A percentile compares a stretch with the other conserved stretches of the same genome.
Evolutionary conservation across 2,888 invertebrate genomes (phyloP).

Genomic region (Drosophila niveifrons): DNA sequence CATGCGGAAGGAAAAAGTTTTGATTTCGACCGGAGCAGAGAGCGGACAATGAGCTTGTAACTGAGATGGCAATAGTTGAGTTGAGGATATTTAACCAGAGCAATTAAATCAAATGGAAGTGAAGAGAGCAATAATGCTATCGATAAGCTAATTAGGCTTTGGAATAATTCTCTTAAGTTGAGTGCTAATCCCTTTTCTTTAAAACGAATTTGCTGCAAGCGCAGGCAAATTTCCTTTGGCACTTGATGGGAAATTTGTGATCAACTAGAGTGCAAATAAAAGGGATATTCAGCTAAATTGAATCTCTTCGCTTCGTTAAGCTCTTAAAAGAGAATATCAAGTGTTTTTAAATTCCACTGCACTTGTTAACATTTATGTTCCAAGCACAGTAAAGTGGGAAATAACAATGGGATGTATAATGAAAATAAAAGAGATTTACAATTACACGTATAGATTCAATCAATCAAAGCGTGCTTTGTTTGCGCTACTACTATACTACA

Average conservation of each 20-base stretch:
- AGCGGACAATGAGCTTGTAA: slow-evolving; percentile 20
- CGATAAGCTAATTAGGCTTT: background rate
- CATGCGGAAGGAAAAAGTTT: slow-evolving; percentile 46
- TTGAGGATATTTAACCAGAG: background rate
- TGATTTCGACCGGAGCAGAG: slow-evolving; percentile 32
- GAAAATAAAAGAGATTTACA: background rate
- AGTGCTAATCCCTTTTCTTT: background rate
- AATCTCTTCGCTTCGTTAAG: background rate
- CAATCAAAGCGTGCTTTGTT: slow-evolving; percentile 7
- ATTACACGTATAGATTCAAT: slow-evolving; percentile 10
- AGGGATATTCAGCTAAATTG: background rate
- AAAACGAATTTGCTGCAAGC: no score
- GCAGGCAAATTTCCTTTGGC: background rate
- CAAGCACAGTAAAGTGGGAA: background rate
- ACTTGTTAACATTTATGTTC: background rate
- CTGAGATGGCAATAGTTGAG: background rate
- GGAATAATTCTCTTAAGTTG: background rate
- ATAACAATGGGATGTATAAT: background rate
- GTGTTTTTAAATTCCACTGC: background rate
- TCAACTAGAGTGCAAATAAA: background rate
- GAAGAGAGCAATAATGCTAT: background rate
- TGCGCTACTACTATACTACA: background rate
- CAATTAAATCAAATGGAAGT: background rate
- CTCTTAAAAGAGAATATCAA: background rate
- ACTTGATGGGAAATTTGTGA: background rate